Conservation (phyloP, 2,797 vertebrate species). For the Carapus acus region DNA sequence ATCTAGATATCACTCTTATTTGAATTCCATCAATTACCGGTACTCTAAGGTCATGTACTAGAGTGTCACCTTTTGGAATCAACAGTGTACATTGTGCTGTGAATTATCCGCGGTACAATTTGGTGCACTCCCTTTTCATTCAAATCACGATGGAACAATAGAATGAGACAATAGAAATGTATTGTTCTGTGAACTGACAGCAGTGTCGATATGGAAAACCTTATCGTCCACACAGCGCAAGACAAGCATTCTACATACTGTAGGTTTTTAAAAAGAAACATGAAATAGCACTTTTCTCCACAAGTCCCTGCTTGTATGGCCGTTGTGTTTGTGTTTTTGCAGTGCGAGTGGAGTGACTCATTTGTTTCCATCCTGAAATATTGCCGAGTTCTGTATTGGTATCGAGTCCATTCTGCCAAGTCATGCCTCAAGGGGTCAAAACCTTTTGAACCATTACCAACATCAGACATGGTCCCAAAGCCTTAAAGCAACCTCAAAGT, state of each 20-base stretch:
- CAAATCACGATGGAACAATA: too few species aligned
- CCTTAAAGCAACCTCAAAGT: constrained; percentile 56
- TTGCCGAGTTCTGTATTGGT: constrained; percentile 11
- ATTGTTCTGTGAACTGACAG: constrained; percentile 41
- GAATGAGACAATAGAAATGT: constrained; percentile 15
- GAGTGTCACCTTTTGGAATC: too few species aligned
- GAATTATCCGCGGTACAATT: too few species aligned
- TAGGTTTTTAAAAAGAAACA: constrained; percentile 15
- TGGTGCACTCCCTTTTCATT: too few species aligned
- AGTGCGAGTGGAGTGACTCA: constrained; percentile 3
- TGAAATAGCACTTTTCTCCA: constrained; percentile 14
- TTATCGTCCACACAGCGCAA: constrained; percentile 23
- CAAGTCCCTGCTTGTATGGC: constrained; percentile 29
- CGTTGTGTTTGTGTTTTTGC: constrained; percentile 5
- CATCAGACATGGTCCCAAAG: constrained; percentile 42
- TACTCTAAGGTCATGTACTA: too few species aligned
- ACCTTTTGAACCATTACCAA: constrained; percentile 37
- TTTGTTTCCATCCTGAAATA: constrained; percentile 29
- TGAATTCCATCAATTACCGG: too few species aligned
- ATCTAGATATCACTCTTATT: too few species aligned
- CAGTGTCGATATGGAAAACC: constrained; percentile 18
- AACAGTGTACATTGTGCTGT: too few species aligned
- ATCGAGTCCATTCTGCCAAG: constrained; percentile 21
- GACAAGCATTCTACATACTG: too few species aligned
- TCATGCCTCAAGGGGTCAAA: constrained; percentile 37